Conservation (phyloP, 2,113 vertebrate genomes). For the Ardeotis arabs region DNA sequence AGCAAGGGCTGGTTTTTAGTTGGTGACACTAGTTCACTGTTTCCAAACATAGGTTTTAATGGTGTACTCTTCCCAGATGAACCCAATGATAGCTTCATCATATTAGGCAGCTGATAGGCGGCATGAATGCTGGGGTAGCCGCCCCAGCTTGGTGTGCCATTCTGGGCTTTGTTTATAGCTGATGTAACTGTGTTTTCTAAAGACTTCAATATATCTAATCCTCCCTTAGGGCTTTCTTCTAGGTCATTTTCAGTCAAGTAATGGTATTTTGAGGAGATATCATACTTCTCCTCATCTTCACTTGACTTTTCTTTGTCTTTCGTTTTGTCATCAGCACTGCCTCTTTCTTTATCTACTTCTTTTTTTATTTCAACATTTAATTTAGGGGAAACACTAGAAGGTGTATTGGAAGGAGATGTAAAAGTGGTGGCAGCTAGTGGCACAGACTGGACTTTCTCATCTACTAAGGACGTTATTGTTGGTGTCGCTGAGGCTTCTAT, state of each 20-base stretch:
- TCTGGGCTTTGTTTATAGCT: constrained; percentile 98
- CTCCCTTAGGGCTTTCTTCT: constrained; percentile 95
- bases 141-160: constrained; percentile 97
- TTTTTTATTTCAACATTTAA: constrained; percentile 90
- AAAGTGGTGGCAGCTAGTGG: constrained; percentile 95
- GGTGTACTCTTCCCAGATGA: constrained; percentile 87
- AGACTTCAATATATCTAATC: constrained; percentile 96
- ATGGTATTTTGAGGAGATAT: constrained; percentile 93
- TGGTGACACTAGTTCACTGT: constrained; percentile 86
- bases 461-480: constrained; percentile 74
- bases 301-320: constrained; percentile 85
- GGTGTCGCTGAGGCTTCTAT: constrained; percentile 84
- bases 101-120: constrained; percentile 97
- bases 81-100: constrained; percentile 96
- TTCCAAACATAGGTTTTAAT: constrained; percentile 90
- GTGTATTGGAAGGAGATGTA: constrained; percentile 88
- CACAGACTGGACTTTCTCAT: constrained; percentile 96
- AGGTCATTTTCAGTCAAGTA: constrained; percentile 97
- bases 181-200: constrained; percentile 98
- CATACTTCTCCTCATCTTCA: constrained; percentile 94
- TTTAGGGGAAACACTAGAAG: constrained; percentile 87
- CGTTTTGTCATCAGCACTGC: constrained; percentile 79
- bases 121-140: constrained; percentile 98
- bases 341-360: constrained; percentile 90
- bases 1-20: constrained; percentile 88